Percentiles rank a stretch among this genome's conserved stretches.
Evolutionary conservation across 2,113 vertebrate genomes (phyloP).

Genomic region (Ciconia boyciana): DNA sequence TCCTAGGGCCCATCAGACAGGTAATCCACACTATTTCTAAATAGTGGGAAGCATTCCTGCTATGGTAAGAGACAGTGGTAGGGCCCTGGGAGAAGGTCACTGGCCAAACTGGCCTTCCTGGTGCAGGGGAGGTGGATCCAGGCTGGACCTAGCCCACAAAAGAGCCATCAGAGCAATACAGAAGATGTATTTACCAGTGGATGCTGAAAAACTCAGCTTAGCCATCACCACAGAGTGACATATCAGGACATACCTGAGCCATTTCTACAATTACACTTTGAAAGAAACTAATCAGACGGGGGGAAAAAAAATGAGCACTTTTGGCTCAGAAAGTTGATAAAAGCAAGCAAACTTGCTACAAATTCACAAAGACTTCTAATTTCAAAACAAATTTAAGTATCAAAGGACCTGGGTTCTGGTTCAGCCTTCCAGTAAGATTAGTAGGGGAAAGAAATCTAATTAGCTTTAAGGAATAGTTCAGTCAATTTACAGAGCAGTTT

Average conservation of each 20-base stretch:
- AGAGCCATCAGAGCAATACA: neutral
- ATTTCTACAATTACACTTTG: neutral
- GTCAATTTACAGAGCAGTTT: neutral
- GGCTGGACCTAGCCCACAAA: neutral
- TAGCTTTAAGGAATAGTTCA: neutral
- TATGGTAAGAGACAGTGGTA: neutral
- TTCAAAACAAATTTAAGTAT: neutral
- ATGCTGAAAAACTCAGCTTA: neutral
- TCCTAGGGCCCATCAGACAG: neutral
- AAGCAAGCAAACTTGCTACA: neutral
- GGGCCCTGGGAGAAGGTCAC: neutral
- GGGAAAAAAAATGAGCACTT: neutral
- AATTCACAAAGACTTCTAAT: neutral
- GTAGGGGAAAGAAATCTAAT: neutral
- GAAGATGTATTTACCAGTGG: neutral
- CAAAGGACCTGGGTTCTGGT: neutral
- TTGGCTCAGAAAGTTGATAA: neutral
- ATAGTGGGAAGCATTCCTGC: neutral
- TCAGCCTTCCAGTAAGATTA: neutral
- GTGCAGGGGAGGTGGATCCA: neutral
- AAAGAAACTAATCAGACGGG: neutral
- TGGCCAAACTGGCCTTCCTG: neutral
- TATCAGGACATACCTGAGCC: neutral
- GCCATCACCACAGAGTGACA: neutral
- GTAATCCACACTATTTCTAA: neutral